A percentile compares a stretch with the other conserved stretches of the same genome.
Evolutionary conservation across 92 coral and sea anemone species (phyloP).

Genomic region (Siderastrea siderea): DNA sequence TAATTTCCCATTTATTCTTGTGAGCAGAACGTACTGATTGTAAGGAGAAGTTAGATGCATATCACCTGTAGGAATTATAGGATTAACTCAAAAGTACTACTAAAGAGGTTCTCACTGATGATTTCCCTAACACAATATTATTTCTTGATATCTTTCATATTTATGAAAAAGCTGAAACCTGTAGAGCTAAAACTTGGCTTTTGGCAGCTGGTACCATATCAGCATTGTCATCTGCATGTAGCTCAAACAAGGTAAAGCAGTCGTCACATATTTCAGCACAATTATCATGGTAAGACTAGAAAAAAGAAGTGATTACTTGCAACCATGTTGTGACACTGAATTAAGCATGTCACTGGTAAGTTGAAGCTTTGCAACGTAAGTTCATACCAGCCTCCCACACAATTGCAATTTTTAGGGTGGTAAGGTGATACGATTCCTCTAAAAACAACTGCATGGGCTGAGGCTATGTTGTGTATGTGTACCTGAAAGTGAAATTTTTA

Average conservation of each 20-base stretch:
- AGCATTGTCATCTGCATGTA: not conserved
- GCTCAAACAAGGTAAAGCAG: not conserved
- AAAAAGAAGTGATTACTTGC: too few species aligned
- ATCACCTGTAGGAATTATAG: not conserved
- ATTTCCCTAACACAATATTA: not conserved
- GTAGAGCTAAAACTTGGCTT: not conserved
- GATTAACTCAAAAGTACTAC: not conserved
- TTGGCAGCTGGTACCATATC: not conserved
- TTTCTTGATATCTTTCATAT: not conserved
- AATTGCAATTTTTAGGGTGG: too few species aligned
- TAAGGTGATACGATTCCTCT: too few species aligned
- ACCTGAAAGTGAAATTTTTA: not conserved
- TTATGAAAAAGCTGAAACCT: slow-evolving; percentile 1
- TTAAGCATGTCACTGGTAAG: too few species aligned
- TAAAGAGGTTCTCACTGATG: not conserved
- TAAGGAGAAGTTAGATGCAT: not conserved
- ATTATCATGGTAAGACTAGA: too few species aligned
- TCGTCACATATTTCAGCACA: too few species aligned
- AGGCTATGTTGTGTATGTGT: not conserved
- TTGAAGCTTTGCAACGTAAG: too few species aligned
- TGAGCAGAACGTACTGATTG: not conserved
- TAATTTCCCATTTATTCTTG: not conserved
- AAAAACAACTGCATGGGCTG: too few species aligned
- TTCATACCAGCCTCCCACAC: too few species aligned
- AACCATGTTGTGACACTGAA: too few species aligned